Evolutionary conservation across 1,140 invertebrate species (phyloP), one percentile per base, ranked within the genome.

Genomic region (Phthorimaea operculella): DNA sequence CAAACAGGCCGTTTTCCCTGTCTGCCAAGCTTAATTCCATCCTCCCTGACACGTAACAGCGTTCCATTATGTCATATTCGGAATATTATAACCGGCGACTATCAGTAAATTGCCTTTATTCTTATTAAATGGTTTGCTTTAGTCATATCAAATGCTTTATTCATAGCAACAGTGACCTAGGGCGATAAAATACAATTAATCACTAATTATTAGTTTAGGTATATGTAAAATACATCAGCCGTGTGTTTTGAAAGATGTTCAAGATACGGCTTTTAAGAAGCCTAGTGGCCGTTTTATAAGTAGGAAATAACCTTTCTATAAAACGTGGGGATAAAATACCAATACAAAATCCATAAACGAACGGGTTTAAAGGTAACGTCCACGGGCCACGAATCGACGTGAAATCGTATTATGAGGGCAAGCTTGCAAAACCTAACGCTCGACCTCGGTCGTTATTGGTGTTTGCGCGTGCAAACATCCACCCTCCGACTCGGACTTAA

Each of bases 401-500:
- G 55, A 17, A 28, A 28, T 28, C 21, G 21, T 28, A 28, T 28
- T 28, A 28, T 28, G 21, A 28, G 21, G 21, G 21, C 21, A 28
- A 28, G 21, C 21, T 28, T 28, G 52, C 49, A 45, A 54, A 52
- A 28, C 21, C 21, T 55, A 47, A 55, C 60, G 54, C 51, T 56
- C 59, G 57, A 60, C 50, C 54, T 53, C 47, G 58, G 60, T 58
- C 60, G 65, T 67, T 72, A 74, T 74, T 71, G 73, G 67, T 58
- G 63, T 58, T 65, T 62, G 66, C 61, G 51, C 56, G 65, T 66
- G 66, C 63, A 75, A 74, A 76, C 67, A 75, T 53, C 64, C 52
- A 67, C 58, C 69, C 73, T 69, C 60, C 62, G 58, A 64, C 56
- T 62, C 66, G 68, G 73, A 77, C 76, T 83, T 78, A 72, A 83